phyloP scores from a whole-genome alignment of 2,113 vertebrate genomes.

The Nerophis lumbriciformis region DNA sequence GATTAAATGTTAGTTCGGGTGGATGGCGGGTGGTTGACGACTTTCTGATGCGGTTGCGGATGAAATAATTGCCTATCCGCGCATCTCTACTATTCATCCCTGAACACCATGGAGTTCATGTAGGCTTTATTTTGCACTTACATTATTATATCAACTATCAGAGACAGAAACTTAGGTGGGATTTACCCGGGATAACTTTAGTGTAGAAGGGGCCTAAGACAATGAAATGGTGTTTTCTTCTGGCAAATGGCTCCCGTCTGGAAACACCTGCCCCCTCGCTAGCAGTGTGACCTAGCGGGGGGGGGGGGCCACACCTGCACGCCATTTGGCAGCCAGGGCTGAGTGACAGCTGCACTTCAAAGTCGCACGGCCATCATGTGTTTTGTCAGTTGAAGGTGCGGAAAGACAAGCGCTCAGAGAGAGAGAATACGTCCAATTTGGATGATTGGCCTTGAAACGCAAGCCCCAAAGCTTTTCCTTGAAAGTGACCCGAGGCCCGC shows the following conservation, averaged over 20 bases:
- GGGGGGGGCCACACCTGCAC: conserved; percentile 67
- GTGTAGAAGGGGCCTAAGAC: not conserved
- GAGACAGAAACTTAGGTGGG: too few species aligned
- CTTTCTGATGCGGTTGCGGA: too few species aligned
- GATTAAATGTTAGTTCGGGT: too few species aligned
- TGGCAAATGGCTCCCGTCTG: conserved; percentile 7
- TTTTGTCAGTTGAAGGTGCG: conserved; percentile 30
- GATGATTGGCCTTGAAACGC: conserved; percentile 76
- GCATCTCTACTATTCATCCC: too few species aligned
- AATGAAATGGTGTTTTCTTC: conserved; percentile 3
- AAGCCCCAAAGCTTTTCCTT: conserved; percentile 67
- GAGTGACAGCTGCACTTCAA: conserved; percentile 76
- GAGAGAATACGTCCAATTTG: conserved; percentile 58
- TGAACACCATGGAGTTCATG: too few species aligned
- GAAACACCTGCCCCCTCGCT: conserved; percentile 9
- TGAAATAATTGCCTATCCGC: too few species aligned
- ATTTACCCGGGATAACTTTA: too few species aligned
- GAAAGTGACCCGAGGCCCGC: conserved; percentile 72
- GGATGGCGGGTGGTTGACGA: too few species aligned
- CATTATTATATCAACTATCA: too few species aligned
- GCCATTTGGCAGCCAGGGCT: conserved; percentile 61
- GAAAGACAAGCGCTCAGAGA: conserved; percentile 9
- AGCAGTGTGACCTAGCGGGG: conserved; percentile 59
- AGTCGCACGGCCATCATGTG: conserved; percentile 64
- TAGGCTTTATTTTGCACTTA: too few species aligned